Base-by-base conservation (phyloP, 2,888 invertebrate species). In the Sinopyrophorus schimmeli region DNA sequence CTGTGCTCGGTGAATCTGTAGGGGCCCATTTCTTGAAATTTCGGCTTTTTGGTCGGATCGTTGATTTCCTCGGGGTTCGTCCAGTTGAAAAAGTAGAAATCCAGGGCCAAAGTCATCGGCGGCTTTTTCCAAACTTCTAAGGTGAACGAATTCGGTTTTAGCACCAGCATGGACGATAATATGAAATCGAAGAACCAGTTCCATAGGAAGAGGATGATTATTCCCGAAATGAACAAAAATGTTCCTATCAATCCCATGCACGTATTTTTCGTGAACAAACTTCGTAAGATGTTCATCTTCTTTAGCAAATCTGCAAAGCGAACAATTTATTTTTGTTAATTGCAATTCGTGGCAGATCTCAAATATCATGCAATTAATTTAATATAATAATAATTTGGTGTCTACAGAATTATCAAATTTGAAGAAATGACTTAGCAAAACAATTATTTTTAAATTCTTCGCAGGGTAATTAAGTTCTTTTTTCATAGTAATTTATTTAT, bases 1-100 rank as follows among this genome's bases (percentile, higher is more conserved):
- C 82, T 80, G n/a, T 76, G 73, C 67, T 90, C 89, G 0, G 76
- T 79, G 66, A 78, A 87, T 0, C 80, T 75, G 67, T 84, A 84
- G 0, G 86, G 86, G 7, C 86, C 86, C 34, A 80, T 60, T 64
- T 80, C 70, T 41, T 74, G 65, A 17, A 84, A 72, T 28, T 72
- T 75, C 0, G 83, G 83, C 55, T 83, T 83, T 1, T 68, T 69
- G 3, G 73, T 75, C 0, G 28, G 27, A 11, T 80, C 79, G 2
- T 78, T 77, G 20, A 82, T 78, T 35, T 81, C 79, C 7, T 84
- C 78, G 0, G 87, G 80, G 71, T 89, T 89, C 3, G 89, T 89
- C 89, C 89, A 89, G 70, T 89, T 89, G 71, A 82, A 89, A 56
- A 88, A 76, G 65, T 82, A 86, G 47, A 89, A 76, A 59, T 87